phyloP scores from a whole-genome alignment of 2,888 invertebrate species.

The Dasypogon diadema region DNA sequence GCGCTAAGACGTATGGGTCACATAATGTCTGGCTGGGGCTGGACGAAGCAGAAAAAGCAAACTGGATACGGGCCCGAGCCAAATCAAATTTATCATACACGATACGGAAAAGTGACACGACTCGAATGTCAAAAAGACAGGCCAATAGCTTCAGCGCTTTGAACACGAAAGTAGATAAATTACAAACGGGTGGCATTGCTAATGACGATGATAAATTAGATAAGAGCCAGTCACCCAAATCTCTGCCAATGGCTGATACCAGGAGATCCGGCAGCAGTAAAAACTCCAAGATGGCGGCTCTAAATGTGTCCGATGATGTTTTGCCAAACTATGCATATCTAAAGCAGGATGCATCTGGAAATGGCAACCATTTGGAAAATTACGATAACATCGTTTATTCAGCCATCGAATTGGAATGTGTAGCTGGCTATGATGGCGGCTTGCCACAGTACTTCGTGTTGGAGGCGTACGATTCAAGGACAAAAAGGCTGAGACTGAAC shows the following conservation, averaged over 20 bases:
- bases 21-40: conserved; percentile 14
- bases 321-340: conserved; percentile 56
- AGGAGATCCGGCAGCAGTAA: background rate
- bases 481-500: conserved; percentile 78
- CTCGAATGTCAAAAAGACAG: conserved; percentile 56
- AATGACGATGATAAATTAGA: conserved; percentile 61
- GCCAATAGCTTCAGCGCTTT: conserved; percentile 46
- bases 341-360: conserved; percentile 51
- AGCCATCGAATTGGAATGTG: conserved; percentile 83
- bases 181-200: conserved; percentile 50
- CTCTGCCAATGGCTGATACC: conserved; percentile 59
- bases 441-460: conserved; percentile 86
- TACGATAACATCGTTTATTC: conserved; percentile 68
- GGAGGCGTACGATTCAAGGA: conserved; percentile 83
- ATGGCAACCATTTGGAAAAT: conserved; percentile 64
- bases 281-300: conserved; percentile 36
- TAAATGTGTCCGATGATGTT: conserved; percentile 31
- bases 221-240: conserved; percentile 65
- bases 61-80: conserved; percentile 39
- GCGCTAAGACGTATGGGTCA: conserved; percentile 20
- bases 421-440: conserved; percentile 90
- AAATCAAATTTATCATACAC: conserved; percentile 58
- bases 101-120: conserved; percentile 53
- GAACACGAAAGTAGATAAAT: conserved; percentile 55
- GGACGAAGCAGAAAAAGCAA: conserved; percentile 1